phyloP scores from a whole-genome alignment of 2,797 vertebrate genomes.

The Pachyuromys duprasi region DNA sequence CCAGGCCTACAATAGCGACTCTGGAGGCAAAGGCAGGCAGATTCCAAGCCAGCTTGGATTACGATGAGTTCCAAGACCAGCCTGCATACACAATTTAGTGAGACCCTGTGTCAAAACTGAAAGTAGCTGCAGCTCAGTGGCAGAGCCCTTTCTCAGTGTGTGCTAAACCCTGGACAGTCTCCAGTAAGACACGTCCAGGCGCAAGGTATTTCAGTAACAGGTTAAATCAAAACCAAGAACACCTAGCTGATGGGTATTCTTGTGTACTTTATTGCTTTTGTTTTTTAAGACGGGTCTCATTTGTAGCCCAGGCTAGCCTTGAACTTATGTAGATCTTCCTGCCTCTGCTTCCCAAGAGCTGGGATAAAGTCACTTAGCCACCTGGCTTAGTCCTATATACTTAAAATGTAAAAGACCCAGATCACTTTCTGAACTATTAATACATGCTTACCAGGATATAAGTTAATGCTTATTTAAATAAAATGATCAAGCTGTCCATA shows the following conservation, averaged over 20 bases:
- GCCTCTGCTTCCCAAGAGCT: not conserved
- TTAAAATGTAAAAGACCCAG: slow-evolving; percentile 33
- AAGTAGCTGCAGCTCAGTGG: not conserved
- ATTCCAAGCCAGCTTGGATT: not conserved
- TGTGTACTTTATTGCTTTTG: not conserved
- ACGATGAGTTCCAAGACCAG: not conserved
- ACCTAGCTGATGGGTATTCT: not conserved
- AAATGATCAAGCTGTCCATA: slow-evolving; percentile 31
- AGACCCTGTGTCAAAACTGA: not conserved
- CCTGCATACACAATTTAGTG: not conserved
- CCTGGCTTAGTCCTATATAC: not conserved
- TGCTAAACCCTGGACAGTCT: not conserved
- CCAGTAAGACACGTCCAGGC: not conserved
- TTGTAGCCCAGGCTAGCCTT: not conserved
- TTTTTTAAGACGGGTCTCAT: not conserved
- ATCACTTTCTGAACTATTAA: slow-evolving; percentile 50
- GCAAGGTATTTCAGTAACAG: not conserved
- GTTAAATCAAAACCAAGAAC: slow-evolving; percentile 21
- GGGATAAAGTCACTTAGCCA: not conserved
- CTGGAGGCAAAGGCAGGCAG: not conserved
- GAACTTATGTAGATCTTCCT: not conserved
- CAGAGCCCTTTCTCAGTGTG: too few relatives aligned
- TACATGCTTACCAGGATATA: slow-evolving; percentile 17
- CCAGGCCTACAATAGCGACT: not conserved
- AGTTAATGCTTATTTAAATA: slow-evolving; percentile 59